These are phyloP conservation scores for Larimichthys polyactis DNA, from an alignment of 2,113 vertebrate species.

Conservation along the genomic window DNA sequence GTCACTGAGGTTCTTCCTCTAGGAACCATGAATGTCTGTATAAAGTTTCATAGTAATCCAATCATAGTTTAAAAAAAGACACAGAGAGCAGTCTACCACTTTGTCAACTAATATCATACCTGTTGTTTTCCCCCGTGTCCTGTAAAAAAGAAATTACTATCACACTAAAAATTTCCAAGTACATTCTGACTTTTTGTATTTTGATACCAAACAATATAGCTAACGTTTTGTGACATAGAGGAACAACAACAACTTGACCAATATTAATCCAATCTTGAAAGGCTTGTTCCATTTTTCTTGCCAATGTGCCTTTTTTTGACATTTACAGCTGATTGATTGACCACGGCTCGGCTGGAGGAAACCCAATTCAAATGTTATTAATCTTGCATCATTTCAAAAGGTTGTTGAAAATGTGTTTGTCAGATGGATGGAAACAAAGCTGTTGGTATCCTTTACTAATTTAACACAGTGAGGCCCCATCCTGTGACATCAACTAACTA, in stretches of 20 bases:
- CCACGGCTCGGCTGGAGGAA: neutral
- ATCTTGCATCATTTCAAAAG: slow-evolving; percentile 36
- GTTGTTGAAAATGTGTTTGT: slow-evolving; percentile 45
- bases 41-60: neutral
- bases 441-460: slow-evolving; percentile 49
- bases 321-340: slow-evolving; percentile 41
- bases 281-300: slow-evolving; percentile 2
- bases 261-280: slow-evolving; percentile 16
- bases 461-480: slow-evolving; percentile 31
- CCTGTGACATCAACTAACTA: slow-evolving; percentile 15
- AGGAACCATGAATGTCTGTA: neutral
- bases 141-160: neutral
- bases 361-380: slow-evolving; percentile 23
- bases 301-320: neutral
- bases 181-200: slow-evolving; percentile 2
- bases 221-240: neutral
- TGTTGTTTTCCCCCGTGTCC: neutral
- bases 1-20: neutral
- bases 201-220: neutral
- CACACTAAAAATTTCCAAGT: neutral
- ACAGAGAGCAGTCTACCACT: neutral
- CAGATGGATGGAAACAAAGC: slow-evolving; percentile 42
- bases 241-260: neutral
- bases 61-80: neutral
- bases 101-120: neutral